A percentile compares a stretch with the other conserved stretches of the same genome.
phyloP scores from a whole-genome alignment of 2,888 invertebrate species.

The Apantesis nais region DNA sequence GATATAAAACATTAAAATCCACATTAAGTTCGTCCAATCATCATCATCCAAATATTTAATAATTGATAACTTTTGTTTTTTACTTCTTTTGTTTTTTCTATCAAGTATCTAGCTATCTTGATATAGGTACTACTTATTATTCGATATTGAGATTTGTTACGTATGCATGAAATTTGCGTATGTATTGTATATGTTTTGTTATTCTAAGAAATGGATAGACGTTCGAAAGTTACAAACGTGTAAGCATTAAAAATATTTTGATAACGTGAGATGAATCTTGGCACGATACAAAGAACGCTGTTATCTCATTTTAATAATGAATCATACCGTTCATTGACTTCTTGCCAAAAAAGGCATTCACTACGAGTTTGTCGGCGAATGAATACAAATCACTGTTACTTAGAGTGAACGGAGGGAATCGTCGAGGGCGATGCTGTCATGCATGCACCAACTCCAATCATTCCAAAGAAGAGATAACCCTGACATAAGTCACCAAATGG shows the following conservation, averaged over 20 bases:
- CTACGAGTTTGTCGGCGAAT: conserved; percentile 63
- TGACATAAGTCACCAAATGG: conserved; percentile 83
- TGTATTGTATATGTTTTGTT: too few relatives aligned
- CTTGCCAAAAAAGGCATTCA: conserved; percentile 59
- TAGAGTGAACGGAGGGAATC: conserved; percentile 64
- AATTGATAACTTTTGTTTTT: too few relatives aligned
- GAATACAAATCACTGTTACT: conserved; percentile 50
- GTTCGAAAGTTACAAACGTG: conserved; percentile 25
- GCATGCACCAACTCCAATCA: conserved; percentile 52
- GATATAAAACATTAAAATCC: conserved; percentile 44
- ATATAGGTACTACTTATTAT: too few relatives aligned
- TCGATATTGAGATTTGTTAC: too few relatives aligned
- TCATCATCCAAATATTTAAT: too few relatives aligned
- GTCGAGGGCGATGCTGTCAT: conserved; percentile 49
- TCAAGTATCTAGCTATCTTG: too few relatives aligned
- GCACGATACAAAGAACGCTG: conserved; percentile 45
- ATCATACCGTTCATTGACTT: conserved; percentile 68
- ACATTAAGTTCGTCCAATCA: conserved; percentile 28
- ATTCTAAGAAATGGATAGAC: conserved; percentile 41
- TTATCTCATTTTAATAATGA: conserved; percentile 61
- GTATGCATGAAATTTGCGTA: too few relatives aligned
- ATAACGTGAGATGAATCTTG: conserved; percentile 52
- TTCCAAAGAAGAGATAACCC: conserved; percentile 71
- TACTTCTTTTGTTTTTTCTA: too few relatives aligned
- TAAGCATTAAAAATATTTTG: conserved; percentile 48